Conservation (phyloP, 2,888 invertebrate genomes). For the Campoplex capitator region DNA sequence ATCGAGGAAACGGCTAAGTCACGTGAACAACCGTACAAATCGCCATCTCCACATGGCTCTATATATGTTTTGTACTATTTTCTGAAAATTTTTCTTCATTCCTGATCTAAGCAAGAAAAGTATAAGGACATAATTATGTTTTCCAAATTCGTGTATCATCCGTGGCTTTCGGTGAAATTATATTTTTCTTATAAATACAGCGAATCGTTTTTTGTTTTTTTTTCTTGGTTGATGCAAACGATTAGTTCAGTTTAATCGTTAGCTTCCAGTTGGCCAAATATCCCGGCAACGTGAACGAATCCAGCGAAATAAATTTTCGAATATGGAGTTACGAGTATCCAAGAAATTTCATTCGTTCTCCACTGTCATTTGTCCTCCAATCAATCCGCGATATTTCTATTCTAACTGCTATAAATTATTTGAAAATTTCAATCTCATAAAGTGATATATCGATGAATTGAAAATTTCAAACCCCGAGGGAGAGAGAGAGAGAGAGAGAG, state of each 20-base stretch:
- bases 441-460: background rate
- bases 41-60: conserved; percentile 9
- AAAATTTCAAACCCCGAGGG: conserved; percentile 9
- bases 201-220: no score
- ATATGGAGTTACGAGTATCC: no score
- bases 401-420: no score
- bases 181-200: no score
- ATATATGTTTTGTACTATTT: background rate
- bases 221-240: no score
- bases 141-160: background rate
- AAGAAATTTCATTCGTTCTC: background rate
- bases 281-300: no score
- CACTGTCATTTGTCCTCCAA: background rate
- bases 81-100: background rate
- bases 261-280: no score
- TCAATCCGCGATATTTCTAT: background rate
- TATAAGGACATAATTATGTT: background rate
- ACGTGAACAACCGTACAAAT: conserved; percentile 62
- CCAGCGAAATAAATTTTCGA: no score
- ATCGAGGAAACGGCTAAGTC: conserved; percentile 68
- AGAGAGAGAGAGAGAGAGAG: background rate
- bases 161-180: no score
- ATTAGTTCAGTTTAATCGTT: no score
- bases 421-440: no score
- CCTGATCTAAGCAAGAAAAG: background rate